These are phyloP conservation scores for Antedon bifida DNA, from an alignment of 35 echinoderm and acorn worm genomes.

Conservation along the genomic window DNA sequence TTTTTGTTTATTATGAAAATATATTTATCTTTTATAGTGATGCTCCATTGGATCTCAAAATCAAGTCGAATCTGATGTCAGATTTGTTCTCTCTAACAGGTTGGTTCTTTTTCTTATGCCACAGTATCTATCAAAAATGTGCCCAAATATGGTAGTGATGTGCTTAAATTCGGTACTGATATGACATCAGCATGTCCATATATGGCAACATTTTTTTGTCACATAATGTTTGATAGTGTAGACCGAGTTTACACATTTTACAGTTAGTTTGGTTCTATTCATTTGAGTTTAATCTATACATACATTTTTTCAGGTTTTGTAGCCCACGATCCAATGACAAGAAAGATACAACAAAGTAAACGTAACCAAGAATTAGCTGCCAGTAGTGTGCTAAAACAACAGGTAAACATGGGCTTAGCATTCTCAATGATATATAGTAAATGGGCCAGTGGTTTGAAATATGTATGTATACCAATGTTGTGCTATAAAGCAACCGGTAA, in stretches of 20 bases:
- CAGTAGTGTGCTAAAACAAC: constrained; percentile 77
- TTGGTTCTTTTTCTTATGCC: constrained; percentile 15
- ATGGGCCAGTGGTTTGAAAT: not conserved
- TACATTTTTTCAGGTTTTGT: constrained; percentile 45
- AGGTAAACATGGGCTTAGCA: constrained; percentile 21
- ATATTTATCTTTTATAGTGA: constrained; percentile 38
- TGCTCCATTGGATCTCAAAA: constrained; percentile 94
- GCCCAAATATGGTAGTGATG: too few relatives aligned
- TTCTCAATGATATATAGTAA: not conserved
- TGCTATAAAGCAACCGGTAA: not conserved
- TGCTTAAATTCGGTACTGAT: too few relatives aligned
- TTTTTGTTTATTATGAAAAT: too few relatives aligned
- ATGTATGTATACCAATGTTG: constrained; percentile 4
- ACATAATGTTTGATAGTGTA: too few relatives aligned
- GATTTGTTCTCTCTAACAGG: constrained; percentile 88
- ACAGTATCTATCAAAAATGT: too few relatives aligned
- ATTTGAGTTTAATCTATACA: too few relatives aligned
- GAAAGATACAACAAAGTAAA: constrained; percentile 81
- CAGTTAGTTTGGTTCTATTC: too few relatives aligned
- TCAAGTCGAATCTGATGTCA: constrained; percentile 86
- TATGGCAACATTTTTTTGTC: too few relatives aligned
- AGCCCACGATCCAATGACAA: constrained; percentile 94
- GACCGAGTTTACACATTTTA: too few relatives aligned
- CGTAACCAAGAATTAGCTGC: constrained; percentile 90
- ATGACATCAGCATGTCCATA: too few relatives aligned